These are phyloP conservation scores for Megalops cyprinoides DNA, from an alignment of 2,797 vertebrate species.

Conservation along the genomic window DNA sequence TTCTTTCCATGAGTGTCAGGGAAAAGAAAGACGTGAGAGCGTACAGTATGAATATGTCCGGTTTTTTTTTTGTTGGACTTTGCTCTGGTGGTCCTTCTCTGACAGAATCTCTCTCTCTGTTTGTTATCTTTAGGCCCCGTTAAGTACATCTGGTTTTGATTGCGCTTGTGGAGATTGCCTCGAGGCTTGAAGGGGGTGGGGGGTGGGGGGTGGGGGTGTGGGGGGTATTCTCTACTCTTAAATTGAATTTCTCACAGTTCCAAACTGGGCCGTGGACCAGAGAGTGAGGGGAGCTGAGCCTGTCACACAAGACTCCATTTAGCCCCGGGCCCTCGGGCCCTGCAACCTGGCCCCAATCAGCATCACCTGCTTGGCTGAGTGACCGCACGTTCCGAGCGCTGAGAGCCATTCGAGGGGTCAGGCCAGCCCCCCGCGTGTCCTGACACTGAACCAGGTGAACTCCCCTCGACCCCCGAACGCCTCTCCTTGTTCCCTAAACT, in stretches of 20 bases:
- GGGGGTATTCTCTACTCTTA: slow-evolving; percentile 66
- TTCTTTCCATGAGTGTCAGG: slow-evolving; percentile 47
- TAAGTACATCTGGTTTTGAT: slow-evolving; percentile 99
- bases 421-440: slow-evolving; percentile 71
- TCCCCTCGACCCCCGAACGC: slow-evolving; percentile 73
- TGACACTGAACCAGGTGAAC: slow-evolving; percentile 75
- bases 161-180: slow-evolving; percentile 89
- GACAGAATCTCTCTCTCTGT: slow-evolving; percentile 85
- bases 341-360: slow-evolving; percentile 82
- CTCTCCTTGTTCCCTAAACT: slow-evolving; percentile 64
- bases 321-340: slow-evolving; percentile 75
- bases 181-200: slow-evolving; percentile 61
- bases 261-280: slow-evolving; percentile 81
- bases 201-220: slow-evolving; percentile 67
- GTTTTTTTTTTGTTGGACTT: slow-evolving; percentile 69
- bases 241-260: slow-evolving; percentile 97
- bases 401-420: slow-evolving; percentile 75
- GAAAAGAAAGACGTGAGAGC: slow-evolving; percentile 42
- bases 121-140: slow-evolving; percentile 95
- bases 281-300: slow-evolving; percentile 73
- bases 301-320: slow-evolving; percentile 73
- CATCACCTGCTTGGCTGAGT: slow-evolving; percentile 89
- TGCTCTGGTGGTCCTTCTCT: slow-evolving; percentile 86
- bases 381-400: slow-evolving; percentile 80
- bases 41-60: no score